Percentiles rank a stretch among this genome's conserved stretches.
These are phyloP conservation scores for Pygoscelis antarcticus DNA, from an alignment of 2,113 vertebrate species.

Conservation along the genomic window DNA sequence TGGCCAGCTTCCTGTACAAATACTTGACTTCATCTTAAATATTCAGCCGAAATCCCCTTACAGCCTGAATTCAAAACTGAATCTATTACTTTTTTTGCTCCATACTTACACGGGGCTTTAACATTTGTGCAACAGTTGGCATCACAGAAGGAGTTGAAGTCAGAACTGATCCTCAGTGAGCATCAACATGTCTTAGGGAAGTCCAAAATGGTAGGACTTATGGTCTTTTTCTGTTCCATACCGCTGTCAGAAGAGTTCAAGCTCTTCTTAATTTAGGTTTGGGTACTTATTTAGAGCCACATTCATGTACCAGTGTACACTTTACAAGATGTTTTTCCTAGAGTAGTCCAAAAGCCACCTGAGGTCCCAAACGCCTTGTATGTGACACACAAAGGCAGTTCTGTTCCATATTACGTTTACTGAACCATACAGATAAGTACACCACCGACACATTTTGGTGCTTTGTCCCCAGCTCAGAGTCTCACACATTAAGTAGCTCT, in stretches of 20 bases:
- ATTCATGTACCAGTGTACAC: not conserved
- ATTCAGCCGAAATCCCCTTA: not conserved
- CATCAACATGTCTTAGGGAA: not conserved
- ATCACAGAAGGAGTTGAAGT: not conserved
- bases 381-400: accelerated
- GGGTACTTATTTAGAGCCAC: not conserved
- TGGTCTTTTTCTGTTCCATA: not conserved
- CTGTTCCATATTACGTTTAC: not conserved
- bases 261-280: not conserved
- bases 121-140: not conserved
- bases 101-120: accelerated
- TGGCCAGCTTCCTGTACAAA: slow-evolving; percentile 59
- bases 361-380: accelerated
- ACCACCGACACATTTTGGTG: not conserved
- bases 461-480: not conserved
- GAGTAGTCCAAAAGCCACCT: not conserved
- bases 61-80: not conserved
- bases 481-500: not conserved
- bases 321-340: not conserved
- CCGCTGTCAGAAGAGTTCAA: not conserved
- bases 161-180: not conserved
- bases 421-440: not conserved
- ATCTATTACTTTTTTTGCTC: not conserved
- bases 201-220: not conserved
- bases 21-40: slow-evolving; percentile 58